These are phyloP conservation scores for Onthophagus sagittarius DNA, from an alignment of 2,888 invertebrate genomes.

Conservation along the genomic window DNA sequence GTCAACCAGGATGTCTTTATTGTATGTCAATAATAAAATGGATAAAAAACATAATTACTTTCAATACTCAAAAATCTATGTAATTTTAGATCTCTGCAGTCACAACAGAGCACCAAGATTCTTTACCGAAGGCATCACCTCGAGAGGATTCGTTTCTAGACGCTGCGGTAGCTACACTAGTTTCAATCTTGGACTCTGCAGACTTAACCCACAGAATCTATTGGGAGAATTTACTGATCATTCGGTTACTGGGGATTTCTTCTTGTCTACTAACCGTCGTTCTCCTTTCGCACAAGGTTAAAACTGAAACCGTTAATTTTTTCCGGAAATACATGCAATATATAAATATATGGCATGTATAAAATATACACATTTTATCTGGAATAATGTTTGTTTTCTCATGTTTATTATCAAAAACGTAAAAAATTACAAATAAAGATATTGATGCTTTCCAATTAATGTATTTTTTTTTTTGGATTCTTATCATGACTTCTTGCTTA, in stretches of 20 bases:
- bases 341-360: not conserved
- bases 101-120: slow-evolving; percentile 16
- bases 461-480: too few relatives aligned
- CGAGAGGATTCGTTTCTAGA: slow-evolving; percentile 7
- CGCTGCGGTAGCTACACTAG: slow-evolving; percentile 5
- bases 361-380: not conserved
- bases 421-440: too few relatives aligned
- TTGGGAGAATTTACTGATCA: slow-evolving; percentile 5
- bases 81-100: slow-evolving; percentile 13
- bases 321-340: not conserved
- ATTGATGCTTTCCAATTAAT: too few relatives aligned
- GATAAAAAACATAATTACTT: not conserved
- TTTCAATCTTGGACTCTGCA: slow-evolving; percentile 12
- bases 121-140: slow-evolving; percentile 15
- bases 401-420: too few relatives aligned
- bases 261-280: not conserved
- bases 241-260: slow-evolving; percentile 11
- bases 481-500: too few relatives aligned
- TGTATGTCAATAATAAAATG: slow-evolving; percentile 7
- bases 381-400: too few relatives aligned
- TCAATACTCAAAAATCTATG: not conserved
- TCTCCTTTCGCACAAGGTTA: slow-evolving; percentile 6
- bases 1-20: slow-evolving; percentile 15
- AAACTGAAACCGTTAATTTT: not conserved
- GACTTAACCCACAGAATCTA: slow-evolving; percentile 1